Percentiles rank a stretch among this genome's conserved stretches.
phyloP scores from a whole-genome alignment of 2,113 vertebrate genomes.

The Myotis lucifugus region DNA sequence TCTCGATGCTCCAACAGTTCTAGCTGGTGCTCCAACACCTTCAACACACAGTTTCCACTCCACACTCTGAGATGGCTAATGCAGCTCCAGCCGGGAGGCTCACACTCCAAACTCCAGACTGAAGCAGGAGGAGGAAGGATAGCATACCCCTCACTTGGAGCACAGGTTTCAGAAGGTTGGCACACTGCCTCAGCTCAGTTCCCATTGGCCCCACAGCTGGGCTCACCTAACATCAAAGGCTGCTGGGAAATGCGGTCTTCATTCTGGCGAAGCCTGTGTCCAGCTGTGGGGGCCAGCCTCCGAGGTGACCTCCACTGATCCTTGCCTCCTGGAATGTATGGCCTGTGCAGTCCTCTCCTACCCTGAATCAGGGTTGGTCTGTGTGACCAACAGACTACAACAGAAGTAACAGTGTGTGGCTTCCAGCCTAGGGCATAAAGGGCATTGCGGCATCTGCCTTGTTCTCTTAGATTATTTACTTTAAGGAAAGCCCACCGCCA shows the following conservation, averaged over 20 bases:
- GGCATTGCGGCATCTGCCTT: not conserved
- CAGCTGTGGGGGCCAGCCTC: not conserved
- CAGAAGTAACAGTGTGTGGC: rapidly evolving
- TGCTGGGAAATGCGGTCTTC: not conserved
- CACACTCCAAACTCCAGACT: not conserved
- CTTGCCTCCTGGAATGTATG: not conserved
- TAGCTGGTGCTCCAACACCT: not conserved
- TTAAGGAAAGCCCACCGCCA: not conserved
- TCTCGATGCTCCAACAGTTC: not conserved
- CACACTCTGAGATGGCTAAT: not conserved
- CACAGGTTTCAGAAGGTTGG: not conserved
- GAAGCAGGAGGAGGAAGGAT: not conserved
- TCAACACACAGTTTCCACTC: not conserved
- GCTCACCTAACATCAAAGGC: not conserved
- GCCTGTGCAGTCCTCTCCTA: not conserved
- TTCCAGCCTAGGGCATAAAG: not conserved
- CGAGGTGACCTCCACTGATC: not conserved
- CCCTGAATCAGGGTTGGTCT: no score
- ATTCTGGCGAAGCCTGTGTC: not conserved
- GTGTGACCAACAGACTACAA: not conserved
- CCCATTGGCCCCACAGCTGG: not conserved
- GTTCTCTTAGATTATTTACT: not conserved
- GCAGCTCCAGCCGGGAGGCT: no score
- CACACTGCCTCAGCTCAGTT: not conserved
- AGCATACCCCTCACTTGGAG: not conserved